These are phyloP conservation scores for Sinhomidia bicolor DNA, from an alignment of 2,888 invertebrate genomes.

Conservation along the genomic window DNA sequence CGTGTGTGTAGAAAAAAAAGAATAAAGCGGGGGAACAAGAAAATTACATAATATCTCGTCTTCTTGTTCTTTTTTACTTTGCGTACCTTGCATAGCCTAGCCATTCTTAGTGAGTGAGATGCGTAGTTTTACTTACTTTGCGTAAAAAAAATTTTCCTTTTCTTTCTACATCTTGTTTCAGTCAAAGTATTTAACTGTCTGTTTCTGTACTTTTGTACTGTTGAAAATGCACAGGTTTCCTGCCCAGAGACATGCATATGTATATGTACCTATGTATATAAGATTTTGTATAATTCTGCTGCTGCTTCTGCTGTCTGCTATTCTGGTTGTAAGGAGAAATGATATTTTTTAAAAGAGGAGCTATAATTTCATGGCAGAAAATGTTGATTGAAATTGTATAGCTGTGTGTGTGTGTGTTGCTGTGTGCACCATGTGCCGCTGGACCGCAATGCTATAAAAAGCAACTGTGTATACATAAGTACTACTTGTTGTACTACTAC, in stretches of 20 bases:
- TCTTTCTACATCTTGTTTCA: background rate
- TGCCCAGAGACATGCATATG: too few relatives aligned
- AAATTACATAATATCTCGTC: too few relatives aligned
- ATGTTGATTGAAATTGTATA: background rate
- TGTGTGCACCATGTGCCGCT: background rate
- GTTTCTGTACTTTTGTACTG: too few relatives aligned
- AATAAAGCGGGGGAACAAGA: slow-evolving; percentile 12
- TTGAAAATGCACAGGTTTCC: too few relatives aligned
- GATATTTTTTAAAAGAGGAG: too few relatives aligned
- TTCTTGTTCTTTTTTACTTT: slow-evolving; percentile 2
- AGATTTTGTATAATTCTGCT: too few relatives aligned
- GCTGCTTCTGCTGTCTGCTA: too few relatives aligned
- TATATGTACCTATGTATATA: too few relatives aligned
- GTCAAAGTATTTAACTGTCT: too few relatives aligned
- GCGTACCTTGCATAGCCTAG: background rate
- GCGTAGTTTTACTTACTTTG: slow-evolving; percentile 28
- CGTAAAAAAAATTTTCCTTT: background rate
- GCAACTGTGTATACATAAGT: background rate
- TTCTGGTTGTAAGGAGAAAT: too few relatives aligned
- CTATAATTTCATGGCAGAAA: too few relatives aligned
- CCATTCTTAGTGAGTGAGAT: background rate
- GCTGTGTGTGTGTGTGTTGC: too few relatives aligned
- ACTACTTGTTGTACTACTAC: background rate
- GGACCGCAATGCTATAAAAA: background rate
- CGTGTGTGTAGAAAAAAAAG: background rate